Evolutionary conservation across 2,888 invertebrate genomes (phyloP).

Genomic region (Dryocosmus kuriphilus): DNA sequence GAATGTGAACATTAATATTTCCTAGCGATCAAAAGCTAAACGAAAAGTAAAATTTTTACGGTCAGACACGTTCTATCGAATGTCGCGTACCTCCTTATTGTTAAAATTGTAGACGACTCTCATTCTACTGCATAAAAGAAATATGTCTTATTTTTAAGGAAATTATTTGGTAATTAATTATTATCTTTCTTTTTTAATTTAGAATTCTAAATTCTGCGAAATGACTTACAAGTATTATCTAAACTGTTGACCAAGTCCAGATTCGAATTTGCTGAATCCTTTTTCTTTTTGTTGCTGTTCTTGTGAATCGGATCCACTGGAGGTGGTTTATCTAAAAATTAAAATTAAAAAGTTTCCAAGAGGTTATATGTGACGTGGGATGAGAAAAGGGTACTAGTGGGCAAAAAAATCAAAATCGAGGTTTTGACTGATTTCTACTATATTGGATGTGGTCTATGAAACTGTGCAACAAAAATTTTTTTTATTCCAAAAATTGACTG

Average conservation of each 20-base stretch:
- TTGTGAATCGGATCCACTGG: conserved; percentile 67
- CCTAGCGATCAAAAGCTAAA: not conserved
- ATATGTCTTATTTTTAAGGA: conserved; percentile 59
- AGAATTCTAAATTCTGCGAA: not conserved
- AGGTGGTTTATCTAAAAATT: conserved; percentile 69
- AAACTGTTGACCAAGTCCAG: conserved; percentile 67
- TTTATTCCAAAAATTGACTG: too few species aligned
- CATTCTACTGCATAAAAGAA: conserved; percentile 65
- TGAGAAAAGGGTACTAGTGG: too few species aligned
- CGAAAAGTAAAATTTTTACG: not conserved
- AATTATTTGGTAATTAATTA: conserved; percentile 24
- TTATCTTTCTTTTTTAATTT: conserved; percentile 30
- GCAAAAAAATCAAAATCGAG: too few species aligned
- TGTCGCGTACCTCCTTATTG: conserved; percentile 63
- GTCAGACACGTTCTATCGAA: conserved; percentile 40
- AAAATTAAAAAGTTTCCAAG: conserved; percentile 32
- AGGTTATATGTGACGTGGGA: too few species aligned
- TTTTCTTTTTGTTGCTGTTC: conserved; percentile 62
- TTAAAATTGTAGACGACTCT: conserved; percentile 64
- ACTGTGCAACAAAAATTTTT: too few species aligned
- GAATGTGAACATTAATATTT: not conserved
- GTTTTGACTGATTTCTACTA: too few species aligned
- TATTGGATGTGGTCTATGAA: too few species aligned
- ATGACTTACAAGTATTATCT: conserved; percentile 67
- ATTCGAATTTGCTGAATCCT: conserved; percentile 63